Evolutionary conservation across 2,113 vertebrate species (phyloP), one percentile per base, ranked within the genome.

Genomic region (Ptychochromis oligacanthus): DNA sequence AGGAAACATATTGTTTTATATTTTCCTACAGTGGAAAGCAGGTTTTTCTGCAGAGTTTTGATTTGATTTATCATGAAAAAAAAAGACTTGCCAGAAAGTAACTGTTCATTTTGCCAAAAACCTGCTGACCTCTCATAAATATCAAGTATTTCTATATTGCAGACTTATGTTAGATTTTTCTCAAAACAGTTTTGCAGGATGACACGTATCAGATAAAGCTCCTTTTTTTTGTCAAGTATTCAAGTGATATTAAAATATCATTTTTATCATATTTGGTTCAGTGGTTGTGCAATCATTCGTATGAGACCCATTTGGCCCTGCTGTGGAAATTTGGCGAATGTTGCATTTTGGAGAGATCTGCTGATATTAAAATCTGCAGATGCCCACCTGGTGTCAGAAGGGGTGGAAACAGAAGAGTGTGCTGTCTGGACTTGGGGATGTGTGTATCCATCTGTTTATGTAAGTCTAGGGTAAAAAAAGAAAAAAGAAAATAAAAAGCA

Each of bases 301-400:
- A 79, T 77, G 65, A 86, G 81, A 79, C 76, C 40, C 75, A 77
- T 79, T 90, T 90, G 81, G 87, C 83, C 62, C 55, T 86, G 75
- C 58, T 67, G 57, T 75, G 58, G 57, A 77, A 85, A 87, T 83
- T 89, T 91, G 90, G 87, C 85, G 14, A 22, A 24, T 75, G 64
- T 40, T 78, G 15, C 62, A 64, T 49, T 85, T 88, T 89, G 79
- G 85, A 79, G 72, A 83, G 77, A 81, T 82, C 26, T 85, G 77
- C 57, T 60, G 83, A 81, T 90, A 86, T 85, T 87, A 77, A 90
- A 90, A 83, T 76, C 84, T 83, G 84, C 89, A 90, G 80, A 88
- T 88, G 67, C 77, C 87, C 85, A 85, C 87, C 81, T 90, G 84
- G 76, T 87, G 79, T 84, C 86, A 87, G 76, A 60, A 87, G 80